Conservation (phyloP, 2,797 vertebrate species). For the Diplodus puntazzo region DNA sequence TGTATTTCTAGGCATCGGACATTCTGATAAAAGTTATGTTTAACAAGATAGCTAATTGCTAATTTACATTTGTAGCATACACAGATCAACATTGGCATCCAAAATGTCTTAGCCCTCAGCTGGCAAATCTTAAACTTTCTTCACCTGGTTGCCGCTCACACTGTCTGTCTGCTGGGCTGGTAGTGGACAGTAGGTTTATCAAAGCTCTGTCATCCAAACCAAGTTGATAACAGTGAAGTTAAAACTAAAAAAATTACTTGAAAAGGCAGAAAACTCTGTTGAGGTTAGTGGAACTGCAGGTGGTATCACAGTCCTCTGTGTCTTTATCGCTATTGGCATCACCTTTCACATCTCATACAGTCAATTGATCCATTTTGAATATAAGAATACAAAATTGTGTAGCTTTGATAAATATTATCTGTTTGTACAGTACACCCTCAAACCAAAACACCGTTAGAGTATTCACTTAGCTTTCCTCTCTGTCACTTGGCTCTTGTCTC, state of each 20-base stretch:
- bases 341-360: not conserved
- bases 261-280: not conserved
- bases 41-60: not conserved
- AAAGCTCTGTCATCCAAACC: not conserved
- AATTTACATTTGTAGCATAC: not conserved
- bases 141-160: not conserved
- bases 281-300: not conserved
- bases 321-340: not conserved
- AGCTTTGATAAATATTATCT: not conserved
- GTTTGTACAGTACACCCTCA: not conserved
- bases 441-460: too few species aligned
- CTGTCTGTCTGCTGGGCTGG: not conserved
- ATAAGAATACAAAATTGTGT: not conserved
- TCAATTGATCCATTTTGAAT: not conserved
- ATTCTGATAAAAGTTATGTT: not conserved
- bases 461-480: not conserved
- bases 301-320: not conserved
- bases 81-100: not conserved
- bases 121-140: not conserved
- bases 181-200: not conserved
- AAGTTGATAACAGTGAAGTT: not conserved
- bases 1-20: not conserved
- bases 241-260: not conserved
- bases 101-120: not conserved
- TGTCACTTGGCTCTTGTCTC: not conserved